Percentiles rank a stretch among this genome's conserved stretches.
Conservation (phyloP, 2,888 invertebrate genomes). For the Orgyia antiqua region DNA sequence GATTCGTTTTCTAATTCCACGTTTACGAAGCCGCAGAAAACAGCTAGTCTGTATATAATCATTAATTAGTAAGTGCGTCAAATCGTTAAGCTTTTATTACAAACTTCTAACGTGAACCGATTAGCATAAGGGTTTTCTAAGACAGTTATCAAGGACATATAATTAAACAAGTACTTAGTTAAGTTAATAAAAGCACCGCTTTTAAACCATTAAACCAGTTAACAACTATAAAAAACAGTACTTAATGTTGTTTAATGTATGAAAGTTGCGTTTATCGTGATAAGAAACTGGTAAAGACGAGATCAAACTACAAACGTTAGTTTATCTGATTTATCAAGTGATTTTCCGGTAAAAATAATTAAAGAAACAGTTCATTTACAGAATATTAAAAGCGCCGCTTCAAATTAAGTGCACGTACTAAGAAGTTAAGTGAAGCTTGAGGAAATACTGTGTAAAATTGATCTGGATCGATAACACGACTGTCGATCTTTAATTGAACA, state of each 20-base stretch:
- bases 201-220: background rate
- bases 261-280: background rate
- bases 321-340: slow-evolving; percentile 3
- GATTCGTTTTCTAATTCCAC: no score
- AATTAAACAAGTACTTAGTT: no score
- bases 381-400: background rate
- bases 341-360: slow-evolving; percentile 5
- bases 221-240: background rate
- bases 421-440: slow-evolving; percentile 10
- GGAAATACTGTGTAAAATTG: no score
- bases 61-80: no score
- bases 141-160: no score
- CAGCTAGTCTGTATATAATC: no score
- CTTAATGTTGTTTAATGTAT: background rate
- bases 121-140: no score
- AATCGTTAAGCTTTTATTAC: no score
- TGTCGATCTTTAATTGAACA: no score
- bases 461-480: no score
- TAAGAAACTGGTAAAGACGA: slow-evolving; percentile 1
- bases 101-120: no score
- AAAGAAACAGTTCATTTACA: background rate
- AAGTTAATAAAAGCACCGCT: background rate
- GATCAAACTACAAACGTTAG: slow-evolving; percentile 1
- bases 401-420: slow-evolving; percentile 17
- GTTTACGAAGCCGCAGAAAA: no score